A percentile compares a stretch with the other conserved stretches of the same genome.
Conservation (phyloP, 2,888 invertebrate species). For the Dendrolimus pini region DNA sequence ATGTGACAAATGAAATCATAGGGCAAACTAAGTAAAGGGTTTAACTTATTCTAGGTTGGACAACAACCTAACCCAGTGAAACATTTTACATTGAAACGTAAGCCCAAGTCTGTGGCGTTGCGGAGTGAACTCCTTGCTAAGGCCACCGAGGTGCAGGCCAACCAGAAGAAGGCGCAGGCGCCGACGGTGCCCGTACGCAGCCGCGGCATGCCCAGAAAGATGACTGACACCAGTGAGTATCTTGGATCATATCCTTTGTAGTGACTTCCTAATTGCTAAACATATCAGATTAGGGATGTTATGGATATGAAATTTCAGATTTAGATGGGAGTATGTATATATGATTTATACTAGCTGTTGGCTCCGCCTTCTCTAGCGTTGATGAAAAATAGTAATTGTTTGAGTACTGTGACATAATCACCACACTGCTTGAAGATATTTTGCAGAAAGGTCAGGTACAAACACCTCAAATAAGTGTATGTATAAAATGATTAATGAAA, state of each 20-base stretch:
- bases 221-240: slow-evolving; percentile 93
- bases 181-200: slow-evolving; percentile 93
- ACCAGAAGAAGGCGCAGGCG: slow-evolving; percentile 90
- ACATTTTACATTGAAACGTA: slow-evolving; percentile 94
- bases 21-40: too few species aligned
- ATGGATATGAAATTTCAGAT: too few species aligned
- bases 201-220: slow-evolving; percentile 90
- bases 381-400: too few species aligned
- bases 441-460: neutral
- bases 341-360: too few species aligned
- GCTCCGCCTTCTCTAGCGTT: too few species aligned
- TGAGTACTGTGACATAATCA: too few species aligned
- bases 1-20: too few species aligned
- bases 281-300: too few species aligned
- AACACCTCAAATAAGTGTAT: too few species aligned
- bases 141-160: slow-evolving; percentile 92
- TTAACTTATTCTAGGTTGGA: slow-evolving; percentile 75
- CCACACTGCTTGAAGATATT: neutral
- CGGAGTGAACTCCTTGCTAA: slow-evolving; percentile 94
- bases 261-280: too few species aligned
- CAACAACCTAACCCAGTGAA: slow-evolving; percentile 90
- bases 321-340: too few species aligned
- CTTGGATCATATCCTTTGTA: neutral
- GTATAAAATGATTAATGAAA: too few species aligned
- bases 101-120: slow-evolving; percentile 95